Base-by-base conservation (phyloP, 2,888 invertebrate species). In the Lepas anatifera region DNA sequence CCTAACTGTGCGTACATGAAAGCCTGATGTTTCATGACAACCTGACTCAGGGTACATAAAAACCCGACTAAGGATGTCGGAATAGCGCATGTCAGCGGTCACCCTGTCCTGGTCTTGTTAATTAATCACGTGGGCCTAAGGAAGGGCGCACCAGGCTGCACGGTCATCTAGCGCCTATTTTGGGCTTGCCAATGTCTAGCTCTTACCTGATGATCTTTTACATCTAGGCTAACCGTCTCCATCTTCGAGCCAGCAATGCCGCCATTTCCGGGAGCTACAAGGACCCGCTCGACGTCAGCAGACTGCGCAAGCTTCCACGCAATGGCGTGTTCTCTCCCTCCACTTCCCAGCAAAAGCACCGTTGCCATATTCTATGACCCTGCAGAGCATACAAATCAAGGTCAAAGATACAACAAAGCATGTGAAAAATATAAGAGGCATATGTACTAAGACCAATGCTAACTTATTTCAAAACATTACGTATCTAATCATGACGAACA, bases 311-410 rank as follows among this genome's bases (percentile, higher is more conserved):
- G 81, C 81, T 95, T 95, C 95, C 95, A 96, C 76, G 90, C 89
- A 76, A 99, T 84, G 7, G 95, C 95, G 82, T 98, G 96, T 81
- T 99, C 98, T 75, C 98, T 86, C 4, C 95, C 97, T 50, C 98
- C 98, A 78, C 88, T 85, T 25, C 98, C 98, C 76, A 98, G 86
- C 69, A 98, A 86, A 74, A 94, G 81, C 73, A 94, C 85, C 6
- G 58, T 58, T 32, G 67, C 39, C 41, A 67, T 67, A 6, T 7
- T 48, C 25, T 39, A n/a, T n/a, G n/a, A n/a, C n/a, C n/a, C n/a
- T n/a, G n/a, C n/a, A n/a, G n/a, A n/a, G n/a, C n/a, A n/a, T n/a
- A n/a, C n/a, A n/a, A n/a, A n/a, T n/a, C n/a, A n/a, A n/a, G n/a
- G n/a, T n/a, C n/a, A n/a, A n/a, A n/a, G n/a, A n/a, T n/a, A n/a